Percentiles rank a stretch among this genome's conserved stretches.
Conservation (phyloP, 1,140 invertebrate species). For the Drosophila kikkawai region DNA sequence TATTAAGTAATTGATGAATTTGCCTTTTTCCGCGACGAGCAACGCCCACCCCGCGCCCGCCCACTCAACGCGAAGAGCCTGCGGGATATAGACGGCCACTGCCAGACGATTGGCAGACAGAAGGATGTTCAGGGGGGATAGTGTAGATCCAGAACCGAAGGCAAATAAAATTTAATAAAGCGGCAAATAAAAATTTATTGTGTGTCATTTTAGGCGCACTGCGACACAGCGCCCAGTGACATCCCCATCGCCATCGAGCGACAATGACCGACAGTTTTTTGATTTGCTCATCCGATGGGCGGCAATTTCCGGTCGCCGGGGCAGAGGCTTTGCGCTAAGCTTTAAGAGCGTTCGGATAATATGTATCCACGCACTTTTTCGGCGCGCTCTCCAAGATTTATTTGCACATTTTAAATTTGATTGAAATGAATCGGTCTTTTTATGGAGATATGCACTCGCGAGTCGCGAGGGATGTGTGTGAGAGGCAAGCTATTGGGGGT, state of each 20-base stretch:
- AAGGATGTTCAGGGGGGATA: slow-evolving; percentile 16
- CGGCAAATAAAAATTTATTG: slow-evolving; percentile 82
- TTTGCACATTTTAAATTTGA: slow-evolving; percentile 73
- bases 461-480: slow-evolving; percentile 1
- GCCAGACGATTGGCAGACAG: slow-evolving; percentile 62
- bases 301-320: slow-evolving; percentile 59
- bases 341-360: slow-evolving; percentile 31
- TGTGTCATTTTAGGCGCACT: slow-evolving; percentile 77
- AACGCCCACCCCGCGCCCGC: neutral
- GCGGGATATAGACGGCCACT: slow-evolving; percentile 26
- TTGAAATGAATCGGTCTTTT: slow-evolving; percentile 72
- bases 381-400: slow-evolving; percentile 53
- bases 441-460: slow-evolving; percentile 56
- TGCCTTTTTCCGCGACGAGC: slow-evolving; percentile 72
- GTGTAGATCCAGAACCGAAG: slow-evolving; percentile 28
- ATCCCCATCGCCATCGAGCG: neutral
- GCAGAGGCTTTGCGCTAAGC: slow-evolving; percentile 20
- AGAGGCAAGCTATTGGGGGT: slow-evolving; percentile 18
- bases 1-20: slow-evolving; percentile 84
- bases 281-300: slow-evolving; percentile 66
- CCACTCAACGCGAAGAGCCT: neutral
- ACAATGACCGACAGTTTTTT: slow-evolving; percentile 70
- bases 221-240: slow-evolving; percentile 42
- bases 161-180: slow-evolving; percentile 80
- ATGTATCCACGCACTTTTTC: slow-evolving; percentile 23